Evolutionary conservation across 2,888 invertebrate genomes (phyloP), one percentile per base, ranked within the genome.

Genomic region (Hymenopus coronatus): DNA sequence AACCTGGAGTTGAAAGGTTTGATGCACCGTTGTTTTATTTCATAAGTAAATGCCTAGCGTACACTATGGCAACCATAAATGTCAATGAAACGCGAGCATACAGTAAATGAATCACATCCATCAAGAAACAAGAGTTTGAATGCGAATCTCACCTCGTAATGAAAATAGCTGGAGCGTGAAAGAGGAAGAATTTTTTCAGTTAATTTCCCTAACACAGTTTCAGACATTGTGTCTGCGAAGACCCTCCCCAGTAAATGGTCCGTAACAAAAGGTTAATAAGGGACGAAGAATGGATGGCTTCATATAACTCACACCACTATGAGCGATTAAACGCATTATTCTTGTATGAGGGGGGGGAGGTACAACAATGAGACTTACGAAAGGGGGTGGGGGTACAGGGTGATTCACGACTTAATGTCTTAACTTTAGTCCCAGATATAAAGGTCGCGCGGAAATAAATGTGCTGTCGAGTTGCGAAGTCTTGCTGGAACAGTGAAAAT

Each of bases 201-300:
- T 70, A 70, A 70, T 70, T 70, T 70, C 54, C 54, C 54, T 70
- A 70, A 70, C 54, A 70, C 54, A 70, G 54, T 70, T 70, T 70
- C 20, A 70, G 54, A 70, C 54, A 70, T 70, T 70, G 54, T 70
- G 40, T 83, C 28, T 83, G 28, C 1, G 20, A n/a, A 83, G 14
- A 28, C 83, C 40, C 83, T 27, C 33, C 83, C 82, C 40, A 46
- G 88, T 83, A 88, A 88, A 83, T 88, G 88, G 88, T 83, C 33
- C 46, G 83, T 82, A 88, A 88, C 88, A 83, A 28, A 82, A 83
- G 88, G 83, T 88, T 88, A 83, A 83, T 83, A 46, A 83, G 83
- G 88, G 83, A 83, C 84, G 84, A n/a, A 33, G 40, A 33, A 33
- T 84, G 84, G 54, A 70, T 70, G 54, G 54, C 54, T 70, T 70